Base-by-base conservation (phyloP, 1,140 invertebrate genomes). In the Arctopsyche grandis region DNA sequence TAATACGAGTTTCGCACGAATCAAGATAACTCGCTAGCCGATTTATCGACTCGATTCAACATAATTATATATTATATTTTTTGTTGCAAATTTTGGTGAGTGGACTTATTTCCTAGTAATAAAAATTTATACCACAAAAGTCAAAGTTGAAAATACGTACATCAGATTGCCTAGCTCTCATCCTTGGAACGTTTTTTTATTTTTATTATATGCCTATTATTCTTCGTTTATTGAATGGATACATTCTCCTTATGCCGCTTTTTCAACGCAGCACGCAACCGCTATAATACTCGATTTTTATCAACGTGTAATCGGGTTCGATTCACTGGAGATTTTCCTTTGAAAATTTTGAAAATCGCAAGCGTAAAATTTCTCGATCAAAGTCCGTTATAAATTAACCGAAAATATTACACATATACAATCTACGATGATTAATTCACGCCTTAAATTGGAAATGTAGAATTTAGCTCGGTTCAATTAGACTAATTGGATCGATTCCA, bases 181-280 rank as follows among this genome's bases (percentile, higher is more conserved):
- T 74, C 71, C 71, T 74, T 74, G 71, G 24, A 74, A 46, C 69
- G 29, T 73, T 7, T 29, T 74, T 74, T 74, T n/a, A n/a, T n/a
- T 74, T 74, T 74, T 46, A 56, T 43, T 38, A 0, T 19, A 48
- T 21, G n/a, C 0, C 16, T 46, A 43, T 46, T 21, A 16, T 48
- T 19, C 69, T 10, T 19, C 21, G 56, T 60, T 16, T 21, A 16
- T 21, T 19, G 7, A 60, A 60, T 60, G 56, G 56, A 60, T 60
- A 48, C 44, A 73, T 46, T 46, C 44, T 73, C 44, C 38, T 60
- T 60, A 19, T 60, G 69, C 24, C 14, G 29, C 3, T 38, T 38
- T 16, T 46, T 73, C 46, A 16, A 16, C 14, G 12, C 38, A 44
- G 38, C 69, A 73, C 38, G 69, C 69, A 73, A 73, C 29, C 69